phyloP scores from a whole-genome alignment of 2,888 invertebrate genomes.

The Aradus depressus region DNA sequence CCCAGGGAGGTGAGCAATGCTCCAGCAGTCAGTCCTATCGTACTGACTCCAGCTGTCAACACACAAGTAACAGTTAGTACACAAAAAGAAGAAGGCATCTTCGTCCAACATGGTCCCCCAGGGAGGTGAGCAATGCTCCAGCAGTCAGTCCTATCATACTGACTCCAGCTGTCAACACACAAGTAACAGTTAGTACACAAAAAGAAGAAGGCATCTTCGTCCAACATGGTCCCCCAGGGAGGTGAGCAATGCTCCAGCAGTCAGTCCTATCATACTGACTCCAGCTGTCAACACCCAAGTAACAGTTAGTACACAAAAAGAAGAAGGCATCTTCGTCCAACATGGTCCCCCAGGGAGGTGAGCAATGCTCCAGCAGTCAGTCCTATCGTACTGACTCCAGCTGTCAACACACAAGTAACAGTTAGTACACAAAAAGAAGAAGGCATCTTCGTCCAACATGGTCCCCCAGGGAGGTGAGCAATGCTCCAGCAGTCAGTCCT shows the following conservation, averaged over 20 bases:
- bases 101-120: slow-evolving; percentile 18
- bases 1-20: slow-evolving; percentile 13
- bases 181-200: too few species aligned
- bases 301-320: too few species aligned
- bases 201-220: slow-evolving; percentile 11
- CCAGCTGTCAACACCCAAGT: slow-evolving; percentile 6
- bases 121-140: slow-evolving; percentile 13
- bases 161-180: slow-evolving; percentile 8
- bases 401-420: slow-evolving; percentile 4
- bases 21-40: slow-evolving; percentile 16
- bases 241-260: slow-evolving; percentile 12
- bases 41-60: slow-evolving; percentile 7
- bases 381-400: slow-evolving; percentile 13
- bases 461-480: slow-evolving; percentile 15
- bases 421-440: slow-evolving; percentile 16
- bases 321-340: slow-evolving; percentile 13
- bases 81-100: slow-evolving; percentile 13
- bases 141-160: slow-evolving; percentile 12
- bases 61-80: too few species aligned
- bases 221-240: slow-evolving; percentile 18
- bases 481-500: slow-evolving; percentile 14
- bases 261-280: slow-evolving; percentile 13
- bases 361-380: slow-evolving; percentile 14
- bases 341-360: slow-evolving; percentile 14
- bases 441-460: slow-evolving; percentile 14